Conservation (phyloP, 2,797 vertebrate genomes). For the Schizopygopsis pylzovi region DNA sequence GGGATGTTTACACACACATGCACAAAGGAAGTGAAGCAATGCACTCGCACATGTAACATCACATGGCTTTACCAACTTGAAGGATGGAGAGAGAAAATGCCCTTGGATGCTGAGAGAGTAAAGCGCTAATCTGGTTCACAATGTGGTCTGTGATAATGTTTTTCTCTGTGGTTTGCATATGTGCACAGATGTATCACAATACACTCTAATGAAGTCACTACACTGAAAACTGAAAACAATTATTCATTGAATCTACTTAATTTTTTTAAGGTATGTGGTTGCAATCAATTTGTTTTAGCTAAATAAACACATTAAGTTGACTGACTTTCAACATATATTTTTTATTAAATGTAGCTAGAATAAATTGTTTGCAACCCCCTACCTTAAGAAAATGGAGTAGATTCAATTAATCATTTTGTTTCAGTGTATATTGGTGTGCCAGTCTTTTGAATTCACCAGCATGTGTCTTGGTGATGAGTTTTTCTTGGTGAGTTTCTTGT, state of each 20-base stretch:
- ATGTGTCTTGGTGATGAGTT: background rate
- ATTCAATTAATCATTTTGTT: too few species aligned
- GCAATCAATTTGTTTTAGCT: too few species aligned
- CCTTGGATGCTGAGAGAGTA: slow-evolving; percentile 10
- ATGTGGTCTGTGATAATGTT: background rate
- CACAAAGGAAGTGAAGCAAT: background rate
- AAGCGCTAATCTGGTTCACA: slow-evolving; percentile 7
- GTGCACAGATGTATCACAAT: background rate
- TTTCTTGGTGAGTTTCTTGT: background rate
- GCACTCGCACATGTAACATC: background rate
- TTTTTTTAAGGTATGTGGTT: too few species aligned
- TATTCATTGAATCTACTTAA: too few species aligned
- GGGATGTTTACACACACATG: slow-evolving; percentile 3
- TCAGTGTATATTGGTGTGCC: background rate
- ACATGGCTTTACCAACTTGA: background rate
- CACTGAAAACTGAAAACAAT: too few species aligned
- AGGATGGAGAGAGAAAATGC: background rate
- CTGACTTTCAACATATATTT: too few species aligned
- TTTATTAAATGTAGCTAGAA: too few species aligned
- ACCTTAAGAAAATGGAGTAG: too few species aligned
- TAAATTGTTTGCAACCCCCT: too few species aligned
- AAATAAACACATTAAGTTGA: too few species aligned
- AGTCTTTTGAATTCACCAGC: background rate
- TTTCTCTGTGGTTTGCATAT: background rate
- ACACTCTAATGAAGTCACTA: background rate